Evolutionary conservation across 2,797 vertebrate genomes (phyloP).

Genomic region (Pelochelys cantorii): DNA sequence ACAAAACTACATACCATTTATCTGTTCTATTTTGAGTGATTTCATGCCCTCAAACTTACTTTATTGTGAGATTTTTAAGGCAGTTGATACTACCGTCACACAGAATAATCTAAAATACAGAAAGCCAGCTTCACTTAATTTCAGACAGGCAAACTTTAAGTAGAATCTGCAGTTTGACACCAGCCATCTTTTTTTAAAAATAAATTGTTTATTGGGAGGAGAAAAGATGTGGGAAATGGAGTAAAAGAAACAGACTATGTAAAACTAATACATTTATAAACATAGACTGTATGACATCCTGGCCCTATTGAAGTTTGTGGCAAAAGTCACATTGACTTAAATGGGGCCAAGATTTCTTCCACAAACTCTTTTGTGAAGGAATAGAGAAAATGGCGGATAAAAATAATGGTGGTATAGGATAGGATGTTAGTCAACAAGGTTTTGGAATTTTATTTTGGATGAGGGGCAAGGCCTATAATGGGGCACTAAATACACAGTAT

Average conservation of each 20-base stretch:
- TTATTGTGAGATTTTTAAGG: background rate
- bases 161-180: background rate
- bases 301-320: background rate
- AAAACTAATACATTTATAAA: background rate
- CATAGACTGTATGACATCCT: background rate
- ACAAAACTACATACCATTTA: background rate
- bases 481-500: background rate
- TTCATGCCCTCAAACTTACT: background rate
- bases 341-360: background rate
- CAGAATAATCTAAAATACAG: background rate
- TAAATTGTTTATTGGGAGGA: background rate
- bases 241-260: background rate
- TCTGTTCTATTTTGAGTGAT: background rate
- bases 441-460: background rate
- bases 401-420: background rate
- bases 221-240: background rate
- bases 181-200: fast-evolving
- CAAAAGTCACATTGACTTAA: background rate
- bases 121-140: background rate
- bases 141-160: background rate
- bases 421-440: background rate
- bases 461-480: background rate
- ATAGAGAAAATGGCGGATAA: background rate
- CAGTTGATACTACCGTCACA: background rate
- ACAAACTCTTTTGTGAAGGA: background rate